Evolutionary conservation across 2,888 invertebrate species (phyloP), one percentile per base, ranked within the genome.

Genomic region (Sarcophaga rosellei): DNA sequence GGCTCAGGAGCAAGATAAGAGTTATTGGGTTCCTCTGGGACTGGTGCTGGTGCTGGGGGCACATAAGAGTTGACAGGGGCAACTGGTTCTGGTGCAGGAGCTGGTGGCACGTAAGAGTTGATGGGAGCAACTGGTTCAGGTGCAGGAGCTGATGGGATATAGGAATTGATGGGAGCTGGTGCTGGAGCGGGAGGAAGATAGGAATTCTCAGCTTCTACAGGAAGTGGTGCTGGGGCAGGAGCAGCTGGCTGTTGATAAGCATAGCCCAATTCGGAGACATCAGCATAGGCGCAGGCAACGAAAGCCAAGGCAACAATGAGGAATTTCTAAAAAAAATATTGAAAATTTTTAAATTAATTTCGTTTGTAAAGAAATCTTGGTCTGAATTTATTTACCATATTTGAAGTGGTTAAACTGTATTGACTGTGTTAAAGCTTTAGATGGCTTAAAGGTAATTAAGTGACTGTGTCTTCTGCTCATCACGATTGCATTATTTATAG

Each of bases 201-300:
- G n/a, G 65, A 8, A 6, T 12, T 23, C 8, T 8, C 68, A 5
- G 47, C 45, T 57, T 72, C 53, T 10, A 61, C 53, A 15, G 61
- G 69, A 47, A 15, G 15, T 61, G 69, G 68, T 45, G 81, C 74
- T n/a, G 84, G 66, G 17, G 88, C 86, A 4, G 90, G 89, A 0
- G 81, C 88, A 15, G 90, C 89, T 0, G 89, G 88, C 47, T 88
- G 86, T 25, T 91, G 89, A 62, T 91, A 91, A 5, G 89, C 89
- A 78, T 91, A 91, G 11, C 91, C 91, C 88, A 80, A 85, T 20
- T 91, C 91, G 61, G 92, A 89, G 21, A 91, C 92, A 89, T 91
- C 91, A 53, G 90, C 91, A 75, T 88, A 89, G 86, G 89, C 90
- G 72, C 84, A 89, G 68, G 89, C 90, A 90, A 91, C 79, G 66